Conservation (phyloP, 2,797 vertebrate genomes). For the Hybognathus amarus region DNA sequence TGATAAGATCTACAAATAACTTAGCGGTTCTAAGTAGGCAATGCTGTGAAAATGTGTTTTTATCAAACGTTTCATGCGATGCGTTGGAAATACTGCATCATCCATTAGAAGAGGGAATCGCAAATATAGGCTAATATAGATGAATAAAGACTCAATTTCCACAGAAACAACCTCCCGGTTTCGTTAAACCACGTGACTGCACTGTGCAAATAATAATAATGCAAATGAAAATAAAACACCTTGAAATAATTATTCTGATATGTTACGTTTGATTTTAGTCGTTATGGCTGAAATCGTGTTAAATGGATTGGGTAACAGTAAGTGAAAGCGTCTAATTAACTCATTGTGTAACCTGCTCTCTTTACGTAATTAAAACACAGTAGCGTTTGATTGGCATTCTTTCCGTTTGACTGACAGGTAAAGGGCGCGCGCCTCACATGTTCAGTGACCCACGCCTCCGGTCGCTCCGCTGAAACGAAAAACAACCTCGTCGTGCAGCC, state of each 20-base stretch:
- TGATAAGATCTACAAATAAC: conserved; percentile 44
- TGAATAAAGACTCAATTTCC: conserved; percentile 31
- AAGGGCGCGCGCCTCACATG: conserved; percentile 54
- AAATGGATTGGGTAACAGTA: neutral
- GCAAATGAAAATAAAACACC: no score
- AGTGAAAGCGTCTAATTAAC: conserved; percentile 38
- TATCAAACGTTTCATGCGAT: conserved; percentile 29
- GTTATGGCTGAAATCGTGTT: neutral
- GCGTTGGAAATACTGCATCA: neutral
- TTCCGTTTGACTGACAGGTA: conserved; percentile 73
- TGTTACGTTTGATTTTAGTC: neutral
- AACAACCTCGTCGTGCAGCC: conserved; percentile 50
- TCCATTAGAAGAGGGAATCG: conserved; percentile 22
- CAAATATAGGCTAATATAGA: conserved; percentile 1
- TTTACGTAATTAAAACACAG: conserved; percentile 52
- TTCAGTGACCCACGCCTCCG: conserved; percentile 51
- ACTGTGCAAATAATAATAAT: no score
- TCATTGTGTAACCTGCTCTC: conserved; percentile 10
- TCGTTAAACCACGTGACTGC: neutral
- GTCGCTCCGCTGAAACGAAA: conserved; percentile 55
- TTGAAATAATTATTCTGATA: neutral
- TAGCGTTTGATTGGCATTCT: conserved; percentile 64
- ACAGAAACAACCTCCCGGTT: conserved; percentile 51
- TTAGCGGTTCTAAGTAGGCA: conserved; percentile 26
- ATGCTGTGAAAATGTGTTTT: conserved; percentile 34